Evolutionary conservation across 2,113 vertebrate species (phyloP).

Genomic region (Neogale vison): DNA sequence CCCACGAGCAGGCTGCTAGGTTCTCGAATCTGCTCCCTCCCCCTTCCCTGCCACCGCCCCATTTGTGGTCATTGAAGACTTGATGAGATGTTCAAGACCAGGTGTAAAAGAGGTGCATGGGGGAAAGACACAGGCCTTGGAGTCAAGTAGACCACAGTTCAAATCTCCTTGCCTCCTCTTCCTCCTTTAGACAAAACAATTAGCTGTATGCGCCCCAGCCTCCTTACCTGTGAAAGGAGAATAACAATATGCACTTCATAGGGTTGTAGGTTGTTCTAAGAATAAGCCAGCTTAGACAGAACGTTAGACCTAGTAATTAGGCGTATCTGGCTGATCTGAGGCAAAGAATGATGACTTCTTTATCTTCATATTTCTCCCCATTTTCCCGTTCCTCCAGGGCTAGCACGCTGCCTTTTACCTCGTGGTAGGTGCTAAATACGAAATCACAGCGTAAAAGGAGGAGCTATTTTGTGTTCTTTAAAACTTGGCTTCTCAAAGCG

Average conservation of each 20-base stretch:
- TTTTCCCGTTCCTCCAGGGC: not conserved
- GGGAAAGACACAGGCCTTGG: not conserved
- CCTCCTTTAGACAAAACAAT: not conserved
- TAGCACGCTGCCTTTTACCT: not conserved
- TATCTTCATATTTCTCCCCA: not conserved
- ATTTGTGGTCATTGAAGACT: too few species aligned
- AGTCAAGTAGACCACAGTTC: not conserved
- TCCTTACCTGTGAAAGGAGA: not conserved
- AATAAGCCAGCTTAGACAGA: not conserved
- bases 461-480: not conserved
- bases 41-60: too few species aligned
- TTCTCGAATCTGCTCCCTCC: not conserved
- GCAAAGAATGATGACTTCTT: not conserved
- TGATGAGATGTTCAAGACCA: not conserved
- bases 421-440: not conserved
- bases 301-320: not conserved
- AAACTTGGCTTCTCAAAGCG: slow-evolving; percentile 16
- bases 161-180: not conserved
- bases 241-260: not conserved
- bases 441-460: not conserved
- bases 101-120: not conserved
- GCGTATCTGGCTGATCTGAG: not conserved
- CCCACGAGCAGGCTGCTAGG: not conserved
- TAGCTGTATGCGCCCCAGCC: not conserved
- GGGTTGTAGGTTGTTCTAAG: not conserved